Evolutionary conservation across 2,888 invertebrate genomes (phyloP).

Genomic region (Gastrophysa polygoni): DNA sequence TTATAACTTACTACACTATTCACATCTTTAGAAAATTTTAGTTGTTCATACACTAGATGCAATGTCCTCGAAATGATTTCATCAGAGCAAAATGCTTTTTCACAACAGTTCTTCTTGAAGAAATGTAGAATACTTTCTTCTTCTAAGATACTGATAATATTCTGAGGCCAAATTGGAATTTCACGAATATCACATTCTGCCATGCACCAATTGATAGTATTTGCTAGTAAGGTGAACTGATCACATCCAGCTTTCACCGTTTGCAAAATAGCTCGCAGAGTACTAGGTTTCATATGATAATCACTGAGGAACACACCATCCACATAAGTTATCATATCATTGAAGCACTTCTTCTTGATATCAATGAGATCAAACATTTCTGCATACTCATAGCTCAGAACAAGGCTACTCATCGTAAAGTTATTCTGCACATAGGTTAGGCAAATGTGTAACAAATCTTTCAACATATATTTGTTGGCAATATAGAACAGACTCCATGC

Average conservation of each 20-base stretch:
- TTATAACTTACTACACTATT: constrained; percentile 14
- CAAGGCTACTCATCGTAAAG: constrained; percentile 64
- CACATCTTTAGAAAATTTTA: constrained; percentile 26
- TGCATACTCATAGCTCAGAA: constrained; percentile 66
- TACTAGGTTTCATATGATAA: constrained; percentile 61
- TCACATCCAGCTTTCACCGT: constrained; percentile 10
- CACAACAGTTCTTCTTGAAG: constrained; percentile 35
- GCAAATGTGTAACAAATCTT: constrained; percentile 62
- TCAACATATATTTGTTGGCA: constrained; percentile 69
- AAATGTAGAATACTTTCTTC: constrained; percentile 37
- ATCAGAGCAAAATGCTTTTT: constrained; percentile 29
- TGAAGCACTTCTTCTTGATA: constrained; percentile 60
- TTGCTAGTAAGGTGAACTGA: constrained; percentile 23
- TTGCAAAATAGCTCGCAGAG: constrained; percentile 60
- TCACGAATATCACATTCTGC: constrained; percentile 59
- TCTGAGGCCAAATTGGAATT: constrained; percentile 56
- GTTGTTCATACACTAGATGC: constrained; percentile 26
- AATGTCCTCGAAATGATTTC: constrained; percentile 34
- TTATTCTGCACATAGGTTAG: constrained; percentile 62
- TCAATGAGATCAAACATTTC: constrained; percentile 65
- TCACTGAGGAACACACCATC: constrained; percentile 60
- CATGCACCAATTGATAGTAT: constrained; percentile 64
- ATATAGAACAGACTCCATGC: constrained; percentile 69
- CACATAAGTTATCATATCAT: constrained; percentile 64
- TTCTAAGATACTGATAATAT: constrained; percentile 48